Percentiles rank a stretch among this genome's conserved stretches.
These are phyloP conservation scores for Agrilus biguttatus DNA, from an alignment of 2,888 invertebrate genomes.

Conservation along the genomic window DNA sequence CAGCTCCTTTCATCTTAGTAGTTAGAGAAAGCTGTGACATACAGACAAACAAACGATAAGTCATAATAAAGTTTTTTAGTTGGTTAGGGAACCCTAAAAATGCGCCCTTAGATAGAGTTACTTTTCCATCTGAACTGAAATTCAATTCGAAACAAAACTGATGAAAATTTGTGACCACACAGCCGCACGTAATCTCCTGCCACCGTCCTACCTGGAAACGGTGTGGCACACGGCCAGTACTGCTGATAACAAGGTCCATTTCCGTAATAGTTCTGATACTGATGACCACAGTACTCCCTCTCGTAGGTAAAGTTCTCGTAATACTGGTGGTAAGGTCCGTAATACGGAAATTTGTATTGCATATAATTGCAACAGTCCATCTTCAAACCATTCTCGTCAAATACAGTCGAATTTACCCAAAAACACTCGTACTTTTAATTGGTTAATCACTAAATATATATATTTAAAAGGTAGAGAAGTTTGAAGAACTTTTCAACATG, in stretches of 20 bases:
- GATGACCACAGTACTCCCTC: slow-evolving; percentile 21
- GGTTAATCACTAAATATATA: too few species aligned
- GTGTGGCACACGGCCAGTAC: slow-evolving; percentile 24
- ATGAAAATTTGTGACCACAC: slow-evolving; percentile 10
- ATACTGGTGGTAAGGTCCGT: slow-evolving; percentile 20
- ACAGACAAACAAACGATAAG: too few species aligned
- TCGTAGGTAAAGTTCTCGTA: slow-evolving; percentile 22
- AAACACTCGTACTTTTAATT: too few species aligned
- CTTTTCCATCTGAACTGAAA: too few species aligned
- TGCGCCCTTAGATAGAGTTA: too few species aligned
- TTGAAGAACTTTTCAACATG: too few species aligned
- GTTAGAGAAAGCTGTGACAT: too few species aligned
- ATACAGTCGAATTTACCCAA: too few species aligned
- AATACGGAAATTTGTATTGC: slow-evolving; percentile 26
- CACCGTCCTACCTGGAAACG: slow-evolving; percentile 21
- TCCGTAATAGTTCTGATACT: slow-evolving; percentile 23
- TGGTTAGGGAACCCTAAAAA: too few species aligned
- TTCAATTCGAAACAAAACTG: slow-evolving; percentile 1
- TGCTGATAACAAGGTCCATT: slow-evolving; percentile 22
- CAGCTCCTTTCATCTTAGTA: too few species aligned
- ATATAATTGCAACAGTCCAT: slow-evolving; percentile 32
- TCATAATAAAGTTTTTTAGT: too few species aligned
- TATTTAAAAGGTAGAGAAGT: too few species aligned
- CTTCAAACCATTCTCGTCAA: neutral
- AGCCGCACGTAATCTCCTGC: neutral